A percentile compares a stretch with the other conserved stretches of the same genome.
Evolutionary conservation across 1,140 invertebrate species (phyloP).

Genomic region (Triops longicaudatus): DNA sequence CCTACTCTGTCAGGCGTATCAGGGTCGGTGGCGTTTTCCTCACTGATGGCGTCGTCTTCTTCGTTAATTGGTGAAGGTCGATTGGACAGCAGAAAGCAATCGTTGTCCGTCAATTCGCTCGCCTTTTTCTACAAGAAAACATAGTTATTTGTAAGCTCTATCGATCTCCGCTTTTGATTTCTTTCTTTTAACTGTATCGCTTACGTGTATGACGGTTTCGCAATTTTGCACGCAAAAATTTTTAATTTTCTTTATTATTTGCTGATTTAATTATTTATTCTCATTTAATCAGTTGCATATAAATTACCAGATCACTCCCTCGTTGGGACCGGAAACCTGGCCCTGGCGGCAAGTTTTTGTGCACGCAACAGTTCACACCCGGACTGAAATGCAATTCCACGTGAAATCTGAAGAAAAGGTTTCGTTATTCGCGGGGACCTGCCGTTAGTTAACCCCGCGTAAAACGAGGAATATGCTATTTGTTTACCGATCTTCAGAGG

Average conservation of each 20-base stretch:
- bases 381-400: constrained; percentile 97
- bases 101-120: neutral
- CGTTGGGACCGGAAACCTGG: constrained; percentile 88
- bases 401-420: constrained; percentile 58
- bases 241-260: too few relatives aligned
- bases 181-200: too few relatives aligned
- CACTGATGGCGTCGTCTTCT: constrained; percentile 16
- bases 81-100: neutral
- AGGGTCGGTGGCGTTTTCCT: neutral
- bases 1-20: neutral
- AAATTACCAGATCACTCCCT: constrained; percentile 58
- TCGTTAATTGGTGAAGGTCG: constrained; percentile 20
- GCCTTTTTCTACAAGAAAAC: neutral
- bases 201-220: too few relatives aligned
- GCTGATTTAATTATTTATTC: neutral
- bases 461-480: neutral
- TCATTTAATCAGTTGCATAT: neutral
- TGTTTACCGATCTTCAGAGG: constrained; percentile 63
- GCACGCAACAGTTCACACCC: constrained; percentile 89
- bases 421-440: neutral
- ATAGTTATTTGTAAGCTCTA: too few relatives aligned
- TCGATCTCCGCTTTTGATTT: too few relatives aligned
- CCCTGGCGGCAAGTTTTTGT: constrained; percentile 84
- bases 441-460: neutral
- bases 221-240: too few relatives aligned